These are phyloP conservation scores for Tetrax tetrax DNA, from an alignment of 2,113 vertebrate genomes.

Conservation along the genomic window DNA sequence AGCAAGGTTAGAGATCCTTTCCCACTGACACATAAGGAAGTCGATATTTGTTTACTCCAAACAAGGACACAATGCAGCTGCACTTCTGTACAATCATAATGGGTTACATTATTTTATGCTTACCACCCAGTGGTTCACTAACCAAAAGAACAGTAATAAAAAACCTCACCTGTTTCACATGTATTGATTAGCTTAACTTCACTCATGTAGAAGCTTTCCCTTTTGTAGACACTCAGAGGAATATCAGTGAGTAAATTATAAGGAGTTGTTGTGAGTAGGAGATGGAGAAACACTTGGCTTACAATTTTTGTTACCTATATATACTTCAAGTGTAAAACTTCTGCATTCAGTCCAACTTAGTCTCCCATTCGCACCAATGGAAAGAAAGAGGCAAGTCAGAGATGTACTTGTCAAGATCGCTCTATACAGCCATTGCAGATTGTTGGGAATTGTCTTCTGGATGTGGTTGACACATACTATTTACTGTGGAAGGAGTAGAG, in stretches of 20 bases:
- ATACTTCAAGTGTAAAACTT: neutral
- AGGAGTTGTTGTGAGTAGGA: neutral
- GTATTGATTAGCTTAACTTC: neutral
- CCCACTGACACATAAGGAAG: neutral
- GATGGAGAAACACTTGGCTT: neutral
- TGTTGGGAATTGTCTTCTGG: neutral
- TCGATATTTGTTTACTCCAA: neutral
- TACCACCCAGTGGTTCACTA: neutral
- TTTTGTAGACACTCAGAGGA: neutral
- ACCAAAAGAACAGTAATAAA: neutral
- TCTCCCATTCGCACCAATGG: neutral
- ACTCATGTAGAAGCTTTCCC: neutral
- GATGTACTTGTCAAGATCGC: neutral
- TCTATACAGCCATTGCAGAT: rapidly evolving
- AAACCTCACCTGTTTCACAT: neutral
- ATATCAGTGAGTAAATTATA: neutral
- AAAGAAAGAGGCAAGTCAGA: neutral
- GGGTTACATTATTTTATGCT: neutral
- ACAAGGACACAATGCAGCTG: neutral
- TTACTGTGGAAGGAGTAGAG: neutral
- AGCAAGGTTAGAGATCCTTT: neutral
- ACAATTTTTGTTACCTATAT: neutral
- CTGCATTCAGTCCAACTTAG: neutral
- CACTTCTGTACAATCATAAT: neutral
- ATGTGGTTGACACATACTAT: neutral